Percentiles rank a stretch among this genome's conserved stretches.
Evolutionary conservation across 2,797 vertebrate species (phyloP).

Genomic region (Spea hammondii): DNA sequence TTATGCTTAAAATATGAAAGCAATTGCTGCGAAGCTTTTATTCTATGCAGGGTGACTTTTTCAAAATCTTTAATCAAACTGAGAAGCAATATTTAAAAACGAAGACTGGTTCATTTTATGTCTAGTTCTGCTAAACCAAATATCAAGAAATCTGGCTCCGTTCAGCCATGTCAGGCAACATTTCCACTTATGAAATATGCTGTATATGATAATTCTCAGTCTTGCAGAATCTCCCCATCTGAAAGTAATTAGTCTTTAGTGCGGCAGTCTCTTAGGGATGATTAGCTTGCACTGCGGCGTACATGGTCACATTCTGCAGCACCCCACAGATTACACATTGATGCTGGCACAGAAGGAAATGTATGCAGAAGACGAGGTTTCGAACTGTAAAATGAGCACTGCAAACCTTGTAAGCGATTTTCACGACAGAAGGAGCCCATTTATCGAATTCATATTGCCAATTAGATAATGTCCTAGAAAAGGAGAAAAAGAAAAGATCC

Average conservation of each 20-base stretch:
- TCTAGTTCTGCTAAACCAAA: no score
- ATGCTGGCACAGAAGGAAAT: conserved; percentile 27
- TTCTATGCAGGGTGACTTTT: no score
- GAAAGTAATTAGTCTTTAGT: conserved; percentile 61
- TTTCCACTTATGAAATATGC: conserved; percentile 57
- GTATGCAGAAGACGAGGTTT: conserved; percentile 26
- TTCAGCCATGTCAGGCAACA: conserved; percentile 33
- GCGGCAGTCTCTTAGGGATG: conserved; percentile 53
- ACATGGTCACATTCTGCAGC: conserved; percentile 56
- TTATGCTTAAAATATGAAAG: no score
- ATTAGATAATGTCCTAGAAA: conserved; percentile 81
- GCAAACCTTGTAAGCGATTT: conserved; percentile 84
- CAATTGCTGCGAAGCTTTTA: no score
- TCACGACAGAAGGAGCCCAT: conserved; percentile 87
- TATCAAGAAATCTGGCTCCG: not conserved
- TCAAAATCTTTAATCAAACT: no score
- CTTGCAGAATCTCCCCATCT: conserved; percentile 60
- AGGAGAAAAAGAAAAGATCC: conserved; percentile 42
- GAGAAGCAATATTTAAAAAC: no score
- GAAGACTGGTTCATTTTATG: no score
- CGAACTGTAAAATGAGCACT: conserved; percentile 54
- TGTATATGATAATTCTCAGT: conserved; percentile 57
- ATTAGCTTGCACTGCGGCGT: conserved; percentile 57
- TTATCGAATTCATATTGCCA: conserved; percentile 90
- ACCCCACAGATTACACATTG: conserved; percentile 39